Evolutionary conservation across 2,113 vertebrate species (phyloP).

Genomic region (Pycnonotus jocosus): DNA sequence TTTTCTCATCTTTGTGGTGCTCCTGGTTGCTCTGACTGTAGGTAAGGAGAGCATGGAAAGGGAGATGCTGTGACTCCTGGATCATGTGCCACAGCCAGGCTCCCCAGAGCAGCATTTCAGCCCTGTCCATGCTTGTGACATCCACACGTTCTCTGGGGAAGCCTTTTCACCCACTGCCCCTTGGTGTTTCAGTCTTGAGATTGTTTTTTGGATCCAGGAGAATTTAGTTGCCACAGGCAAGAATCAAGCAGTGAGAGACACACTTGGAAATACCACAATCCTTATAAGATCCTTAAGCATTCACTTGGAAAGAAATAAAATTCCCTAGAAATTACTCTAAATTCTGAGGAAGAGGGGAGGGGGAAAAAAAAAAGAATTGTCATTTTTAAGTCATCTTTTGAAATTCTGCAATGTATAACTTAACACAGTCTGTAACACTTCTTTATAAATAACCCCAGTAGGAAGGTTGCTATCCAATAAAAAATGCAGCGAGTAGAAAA

Average conservation of each 20-base stretch:
- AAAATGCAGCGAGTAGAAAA: neutral
- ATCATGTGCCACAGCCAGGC: neutral
- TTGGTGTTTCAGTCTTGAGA: neutral
- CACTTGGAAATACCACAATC: neutral
- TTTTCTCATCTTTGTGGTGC: neutral
- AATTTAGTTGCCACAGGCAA: neutral
- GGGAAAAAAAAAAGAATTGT: neutral
- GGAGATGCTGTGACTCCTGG: neutral
- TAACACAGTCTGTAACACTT: neutral
- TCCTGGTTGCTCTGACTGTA: neutral
- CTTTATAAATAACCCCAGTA: conserved; percentile 3
- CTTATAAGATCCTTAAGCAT: neutral
- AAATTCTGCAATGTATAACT: conserved; percentile 19
- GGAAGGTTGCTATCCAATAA: conserved; percentile 12
- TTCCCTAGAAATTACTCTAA: neutral
- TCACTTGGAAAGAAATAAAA: neutral
- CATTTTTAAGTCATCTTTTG: neutral
- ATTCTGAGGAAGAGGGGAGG: neutral
- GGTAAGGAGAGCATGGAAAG: neutral
- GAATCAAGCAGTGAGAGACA: neutral
- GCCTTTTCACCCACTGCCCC: neutral
- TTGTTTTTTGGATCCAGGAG: neutral
- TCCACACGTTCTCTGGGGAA: neutral
- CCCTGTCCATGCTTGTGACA: neutral
- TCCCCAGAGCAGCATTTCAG: neutral